Evolutionary conservation across 2,113 vertebrate species (phyloP), one percentile per base, ranked within the genome.

Genomic region (Bagarius yarrelli): DNA sequence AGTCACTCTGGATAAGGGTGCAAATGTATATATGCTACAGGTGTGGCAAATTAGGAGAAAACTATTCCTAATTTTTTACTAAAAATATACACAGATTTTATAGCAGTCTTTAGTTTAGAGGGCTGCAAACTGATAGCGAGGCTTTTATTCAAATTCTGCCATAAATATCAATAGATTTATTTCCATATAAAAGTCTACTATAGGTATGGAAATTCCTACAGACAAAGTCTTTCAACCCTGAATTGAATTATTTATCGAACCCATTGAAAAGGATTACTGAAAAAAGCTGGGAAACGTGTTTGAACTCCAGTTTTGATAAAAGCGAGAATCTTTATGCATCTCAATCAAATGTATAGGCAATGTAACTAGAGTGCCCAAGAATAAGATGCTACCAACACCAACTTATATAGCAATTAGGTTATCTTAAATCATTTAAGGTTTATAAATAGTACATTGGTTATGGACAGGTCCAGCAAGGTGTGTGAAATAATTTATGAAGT

Each of bases 401-500:
- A 81, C 83, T 83, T 80, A 70, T 79, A 78, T 82, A 82, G 40
- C 66, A 63, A 88, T 86, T 79, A 83, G 83, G 53, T 78, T 83
- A 60, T 81, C 64, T 40, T 83, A 70, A 87, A 86, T 86, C 79
- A 87, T 89, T 87, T 82, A 83, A 81, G 79, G 57, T 81, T 86
- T 83, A 89, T 89, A 81, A 86, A 87, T 85, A 84, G 81, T 80
- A 86, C 73, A 89, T 84, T 27, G 61, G 63, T 44, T 76, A 79
- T 72, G 57, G 34, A 60, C 69, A 83, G 84, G 56, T 84, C 69
- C 57, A 75, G 80, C 77, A 74, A 73, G 77, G 72, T 34, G 74
- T 75, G 25, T 82, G 80, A 52, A 87, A 87, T 88, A 87, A 88
- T 89, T 87, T 57, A 89, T 87, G 84, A 87, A 59, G 74, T 70